Evolutionary conservation across 2,888 invertebrate genomes (phyloP).

Genomic region (Mechanitis mazaeus): DNA sequence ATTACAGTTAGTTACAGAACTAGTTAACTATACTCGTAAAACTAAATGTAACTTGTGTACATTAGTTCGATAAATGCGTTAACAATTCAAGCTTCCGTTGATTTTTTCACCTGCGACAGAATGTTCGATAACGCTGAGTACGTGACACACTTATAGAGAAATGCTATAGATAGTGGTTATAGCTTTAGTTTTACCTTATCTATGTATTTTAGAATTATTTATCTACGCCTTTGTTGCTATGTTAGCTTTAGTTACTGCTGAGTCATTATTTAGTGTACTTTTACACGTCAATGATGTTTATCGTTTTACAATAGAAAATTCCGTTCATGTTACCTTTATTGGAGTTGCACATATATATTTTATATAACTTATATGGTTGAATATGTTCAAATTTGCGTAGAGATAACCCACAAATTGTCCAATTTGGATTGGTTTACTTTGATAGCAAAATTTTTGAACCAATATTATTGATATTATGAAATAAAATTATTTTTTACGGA

Average conservation of each 20-base stretch:
- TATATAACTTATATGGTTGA: no score
- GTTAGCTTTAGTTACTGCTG: conserved; percentile 13
- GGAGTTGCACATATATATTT: no score
- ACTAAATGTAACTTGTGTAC: not conserved
- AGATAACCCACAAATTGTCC: no score
- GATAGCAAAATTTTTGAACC: no score
- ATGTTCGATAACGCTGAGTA: conserved; percentile 39
- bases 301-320: not conserved
- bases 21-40: conserved; percentile 5
- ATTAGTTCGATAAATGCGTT: not conserved
- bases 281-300: not conserved
- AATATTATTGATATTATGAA: no score
- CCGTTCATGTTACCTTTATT: no score
- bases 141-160: conserved; percentile 57
- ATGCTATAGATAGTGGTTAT: conserved; percentile 43
- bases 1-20: conserved; percentile 1
- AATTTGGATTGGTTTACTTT: no score
- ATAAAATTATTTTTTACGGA: no score
- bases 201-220: conserved; percentile 11
- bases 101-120: conserved; percentile 41
- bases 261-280: conserved; percentile 9
- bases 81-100: not conserved
- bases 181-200: conserved; percentile 24
- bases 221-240: conserved; percentile 16
- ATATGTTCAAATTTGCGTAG: no score